Conservation (phyloP, 2,113 vertebrate genomes). For the Urocynchramus pylzowi region DNA sequence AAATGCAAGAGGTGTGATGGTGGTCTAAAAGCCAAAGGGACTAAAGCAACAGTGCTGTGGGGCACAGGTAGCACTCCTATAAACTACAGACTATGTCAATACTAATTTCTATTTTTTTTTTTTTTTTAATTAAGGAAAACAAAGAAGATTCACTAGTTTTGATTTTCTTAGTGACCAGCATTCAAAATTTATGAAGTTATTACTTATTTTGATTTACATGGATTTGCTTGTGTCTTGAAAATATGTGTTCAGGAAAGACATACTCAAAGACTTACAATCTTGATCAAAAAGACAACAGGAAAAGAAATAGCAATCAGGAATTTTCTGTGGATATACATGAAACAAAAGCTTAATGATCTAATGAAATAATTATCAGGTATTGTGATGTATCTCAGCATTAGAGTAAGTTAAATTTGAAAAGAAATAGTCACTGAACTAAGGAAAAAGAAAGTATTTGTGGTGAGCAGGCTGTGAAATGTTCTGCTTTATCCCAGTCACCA, state of each 20-base stretch:
- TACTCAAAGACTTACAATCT: background rate
- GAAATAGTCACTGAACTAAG: background rate
- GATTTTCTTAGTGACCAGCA: slow-evolving; percentile 26
- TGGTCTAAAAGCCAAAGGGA: background rate
- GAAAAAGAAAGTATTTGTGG: background rate
- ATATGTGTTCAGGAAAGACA: slow-evolving; percentile 11
- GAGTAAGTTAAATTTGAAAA: background rate
- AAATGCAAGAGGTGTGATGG: background rate
- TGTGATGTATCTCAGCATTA: slow-evolving; percentile 2
- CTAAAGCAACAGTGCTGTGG: background rate
- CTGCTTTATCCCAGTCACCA: background rate
- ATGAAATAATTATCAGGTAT: background rate
- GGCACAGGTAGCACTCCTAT: background rate
- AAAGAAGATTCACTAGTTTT: background rate
- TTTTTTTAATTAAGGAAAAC: background rate
- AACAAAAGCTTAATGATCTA: slow-evolving; percentile 52
- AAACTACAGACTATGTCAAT: background rate
- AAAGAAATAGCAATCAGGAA: slow-evolving; percentile 66
- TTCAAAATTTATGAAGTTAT: background rate
- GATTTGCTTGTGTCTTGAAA: background rate
- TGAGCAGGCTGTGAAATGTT: background rate
- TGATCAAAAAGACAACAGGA: slow-evolving; percentile 66
- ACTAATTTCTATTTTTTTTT: background rate
- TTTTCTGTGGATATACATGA: slow-evolving; percentile 56
- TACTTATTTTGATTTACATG: background rate